Conservation (phyloP, 1,140 invertebrate species). For the Tetramorium alpestre region DNA sequence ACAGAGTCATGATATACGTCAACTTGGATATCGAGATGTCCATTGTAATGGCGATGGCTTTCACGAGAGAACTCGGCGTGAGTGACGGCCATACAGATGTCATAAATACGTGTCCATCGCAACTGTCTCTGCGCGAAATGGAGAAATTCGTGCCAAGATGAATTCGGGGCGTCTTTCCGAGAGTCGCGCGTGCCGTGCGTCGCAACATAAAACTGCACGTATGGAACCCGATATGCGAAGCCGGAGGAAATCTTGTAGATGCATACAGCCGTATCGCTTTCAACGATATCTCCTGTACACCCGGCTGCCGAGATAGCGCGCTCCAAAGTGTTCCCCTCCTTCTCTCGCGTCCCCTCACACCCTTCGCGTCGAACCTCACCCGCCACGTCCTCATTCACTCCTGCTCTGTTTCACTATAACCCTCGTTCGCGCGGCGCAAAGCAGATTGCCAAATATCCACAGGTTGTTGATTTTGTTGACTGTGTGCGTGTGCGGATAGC, state of each 20-base stretch:
- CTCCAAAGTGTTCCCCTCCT: constrained; percentile 15
- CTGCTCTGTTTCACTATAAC: constrained; percentile 17
- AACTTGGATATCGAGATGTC: constrained; percentile 36
- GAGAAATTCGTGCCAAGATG: constrained; percentile 36
- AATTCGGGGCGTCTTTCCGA: constrained; percentile 18
- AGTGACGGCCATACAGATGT: constrained; percentile 54
- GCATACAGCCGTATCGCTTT: constrained; percentile 65
- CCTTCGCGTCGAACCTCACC: background rate
- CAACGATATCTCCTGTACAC: constrained; percentile 68
- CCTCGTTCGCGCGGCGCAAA: constrained; percentile 73
- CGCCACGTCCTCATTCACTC: background rate
- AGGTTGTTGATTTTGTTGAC: constrained; percentile 82
- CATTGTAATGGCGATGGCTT: background rate
- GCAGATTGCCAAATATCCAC: constrained; percentile 84
- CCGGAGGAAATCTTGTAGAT: constrained; percentile 38
- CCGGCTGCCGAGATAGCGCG: constrained; percentile 58
- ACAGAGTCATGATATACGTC: constrained; percentile 20
- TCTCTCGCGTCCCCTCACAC: background rate
- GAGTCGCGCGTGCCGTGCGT: constrained; percentile 22
- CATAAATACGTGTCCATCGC: constrained; percentile 60
- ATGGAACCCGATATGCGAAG: background rate
- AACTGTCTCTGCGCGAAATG: constrained; percentile 40
- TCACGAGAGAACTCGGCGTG: background rate
- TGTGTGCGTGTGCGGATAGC: constrained; percentile 66
- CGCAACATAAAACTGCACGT: background rate